These are phyloP conservation scores for Podocnemis expansa DNA, from an alignment of 2,113 vertebrate species.

Conservation along the genomic window DNA sequence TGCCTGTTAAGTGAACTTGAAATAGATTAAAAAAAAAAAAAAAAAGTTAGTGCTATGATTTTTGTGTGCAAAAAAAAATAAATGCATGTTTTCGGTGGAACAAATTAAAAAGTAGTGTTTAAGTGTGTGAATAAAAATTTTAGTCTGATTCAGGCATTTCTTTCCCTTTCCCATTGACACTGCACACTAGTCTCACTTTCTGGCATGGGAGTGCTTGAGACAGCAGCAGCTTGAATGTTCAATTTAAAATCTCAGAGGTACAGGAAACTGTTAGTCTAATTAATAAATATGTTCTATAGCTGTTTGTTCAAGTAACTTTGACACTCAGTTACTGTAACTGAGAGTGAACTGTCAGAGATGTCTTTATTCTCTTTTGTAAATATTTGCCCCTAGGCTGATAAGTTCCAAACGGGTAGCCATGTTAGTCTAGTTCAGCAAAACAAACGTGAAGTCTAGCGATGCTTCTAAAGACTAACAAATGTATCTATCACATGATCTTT, in stretches of 20 bases:
- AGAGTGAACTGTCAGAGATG: constrained; percentile 10
- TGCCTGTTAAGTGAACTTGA: neutral
- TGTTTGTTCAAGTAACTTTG: constrained; percentile 39
- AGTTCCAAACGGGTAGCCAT: too few relatives aligned
- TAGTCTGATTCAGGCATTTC: neutral
- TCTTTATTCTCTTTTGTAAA: constrained; percentile 1
- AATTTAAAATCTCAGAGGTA: constrained; percentile 34
- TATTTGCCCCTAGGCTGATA: neutral
- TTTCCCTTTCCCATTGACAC: neutral
- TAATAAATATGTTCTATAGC: constrained; percentile 28
- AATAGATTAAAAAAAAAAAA: neutral
- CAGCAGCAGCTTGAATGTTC: neutral
- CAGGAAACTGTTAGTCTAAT: neutral
- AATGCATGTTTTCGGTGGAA: neutral
- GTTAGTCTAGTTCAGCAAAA: too few relatives aligned
- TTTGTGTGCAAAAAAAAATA: neutral
- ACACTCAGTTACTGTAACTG: constrained; percentile 11
- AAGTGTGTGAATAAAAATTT: neutral
- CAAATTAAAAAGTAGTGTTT: neutral
- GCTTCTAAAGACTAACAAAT: too few relatives aligned
- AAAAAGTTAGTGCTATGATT: neutral
- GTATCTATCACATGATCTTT: too few relatives aligned
- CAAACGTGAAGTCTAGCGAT: too few relatives aligned
- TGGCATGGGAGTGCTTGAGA: neutral
- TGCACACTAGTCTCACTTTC: neutral